Conservation (phyloP, 2,113 vertebrate genomes). For the Ctenomys sociabilis region DNA sequence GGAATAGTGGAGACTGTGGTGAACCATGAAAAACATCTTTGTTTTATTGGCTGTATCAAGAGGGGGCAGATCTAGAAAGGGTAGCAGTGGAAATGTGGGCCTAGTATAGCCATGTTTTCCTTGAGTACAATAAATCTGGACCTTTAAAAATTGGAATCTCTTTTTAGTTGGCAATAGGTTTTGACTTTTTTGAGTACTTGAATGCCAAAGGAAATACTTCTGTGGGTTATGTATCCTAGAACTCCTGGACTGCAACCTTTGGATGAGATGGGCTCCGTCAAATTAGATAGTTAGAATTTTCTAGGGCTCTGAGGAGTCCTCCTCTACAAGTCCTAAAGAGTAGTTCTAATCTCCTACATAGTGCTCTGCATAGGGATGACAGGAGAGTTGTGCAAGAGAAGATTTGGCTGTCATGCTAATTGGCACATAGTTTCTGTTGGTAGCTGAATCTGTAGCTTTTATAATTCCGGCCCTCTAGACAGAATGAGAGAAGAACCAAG, state of each 20-base stretch:
- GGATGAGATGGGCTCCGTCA: background rate
- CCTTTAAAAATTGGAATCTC: slow-evolving; percentile 32
- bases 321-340: background rate
- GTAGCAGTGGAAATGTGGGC: background rate
- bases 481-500: background rate
- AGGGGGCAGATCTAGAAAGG: background rate
- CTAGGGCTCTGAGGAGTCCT: no score
- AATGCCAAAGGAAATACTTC: slow-evolving; percentile 50
- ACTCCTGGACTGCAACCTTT: background rate
- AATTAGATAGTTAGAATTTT: background rate
- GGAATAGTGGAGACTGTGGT: background rate
- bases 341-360: background rate
- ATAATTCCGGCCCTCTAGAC: background rate
- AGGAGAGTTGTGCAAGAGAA: background rate
- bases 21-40: background rate
- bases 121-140: slow-evolving; percentile 1
- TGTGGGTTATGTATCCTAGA: background rate
- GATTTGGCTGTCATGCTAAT: background rate
- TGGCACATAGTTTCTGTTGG: background rate
- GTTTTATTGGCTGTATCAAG: background rate
- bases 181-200: slow-evolving; percentile 4
- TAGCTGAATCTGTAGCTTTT: background rate
- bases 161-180: background rate
- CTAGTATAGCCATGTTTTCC: background rate
- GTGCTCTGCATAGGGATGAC: background rate